Conservation (phyloP, 1,140 invertebrate genomes). For the Sminthurinus signatus region DNA sequence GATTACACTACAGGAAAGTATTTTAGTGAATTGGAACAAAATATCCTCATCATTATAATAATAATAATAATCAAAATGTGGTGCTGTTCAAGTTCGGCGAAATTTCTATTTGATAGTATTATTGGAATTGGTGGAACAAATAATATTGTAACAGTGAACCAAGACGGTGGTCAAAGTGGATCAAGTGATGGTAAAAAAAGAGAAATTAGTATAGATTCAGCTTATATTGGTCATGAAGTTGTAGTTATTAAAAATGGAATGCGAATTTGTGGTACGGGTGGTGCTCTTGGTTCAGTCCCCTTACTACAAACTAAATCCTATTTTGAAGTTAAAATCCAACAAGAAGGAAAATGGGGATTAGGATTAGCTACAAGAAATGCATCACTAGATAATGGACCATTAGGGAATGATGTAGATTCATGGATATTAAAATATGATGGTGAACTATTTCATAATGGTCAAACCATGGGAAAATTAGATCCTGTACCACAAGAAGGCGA, state of each 20-base stretch:
- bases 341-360: conserved; percentile 87
- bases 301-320: conserved; percentile 96
- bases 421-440: conserved; percentile 92
- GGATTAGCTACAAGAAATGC: conserved; percentile 82
- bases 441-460: conserved; percentile 65
- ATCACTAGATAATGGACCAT: conserved; percentile 60
- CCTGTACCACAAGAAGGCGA: conserved; percentile 81
- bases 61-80: conserved; percentile 31
- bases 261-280: conserved; percentile 91
- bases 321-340: conserved; percentile 97
- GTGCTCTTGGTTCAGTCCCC: conserved; percentile 84
- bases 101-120: conserved; percentile 32
- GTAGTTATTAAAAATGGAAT: conserved; percentile 95
- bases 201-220: conserved; percentile 39
- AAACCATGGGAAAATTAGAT: conserved; percentile 46
- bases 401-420: conserved; percentile 61
- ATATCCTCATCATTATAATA: too few relatives aligned
- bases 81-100: conserved; percentile 32
- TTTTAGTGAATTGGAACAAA: too few relatives aligned
- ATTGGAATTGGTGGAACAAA: conserved; percentile 13
- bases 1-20: too few relatives aligned
- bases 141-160: conserved; percentile 8
- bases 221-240: conserved; percentile 80
- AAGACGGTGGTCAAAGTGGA: not conserved
- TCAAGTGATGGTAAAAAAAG: conserved; percentile 4